These are phyloP conservation scores for Sandelia bainsii DNA, from an alignment of 2,797 vertebrate species.

Conservation along the genomic window DNA sequence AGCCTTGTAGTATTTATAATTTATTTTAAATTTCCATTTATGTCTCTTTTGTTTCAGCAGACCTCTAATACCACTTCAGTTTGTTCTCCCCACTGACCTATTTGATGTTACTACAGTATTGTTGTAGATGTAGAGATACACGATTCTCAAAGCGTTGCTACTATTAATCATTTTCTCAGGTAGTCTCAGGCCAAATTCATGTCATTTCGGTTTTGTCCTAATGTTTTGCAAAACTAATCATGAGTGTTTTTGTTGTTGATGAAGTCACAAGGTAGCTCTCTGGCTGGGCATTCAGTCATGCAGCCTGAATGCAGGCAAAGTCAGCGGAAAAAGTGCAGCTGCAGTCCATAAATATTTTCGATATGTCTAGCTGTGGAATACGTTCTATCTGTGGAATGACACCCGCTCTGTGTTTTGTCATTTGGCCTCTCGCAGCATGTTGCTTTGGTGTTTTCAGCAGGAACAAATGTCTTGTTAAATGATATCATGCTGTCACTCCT, in stretches of 20 bases:
- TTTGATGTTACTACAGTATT: too few relatives aligned
- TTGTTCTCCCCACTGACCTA: too few relatives aligned
- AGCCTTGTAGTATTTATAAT: not conserved
- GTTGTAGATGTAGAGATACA: not conserved
- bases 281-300: constrained; percentile 40
- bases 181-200: not conserved
- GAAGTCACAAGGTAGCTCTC: constrained; percentile 34
- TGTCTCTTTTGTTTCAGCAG: too few relatives aligned
- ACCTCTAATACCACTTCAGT: too few relatives aligned
- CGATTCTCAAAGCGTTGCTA: not conserved
- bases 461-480: constrained; percentile 44
- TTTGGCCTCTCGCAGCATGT: constrained; percentile 4
- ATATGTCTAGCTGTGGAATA: constrained; percentile 50
- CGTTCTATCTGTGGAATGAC: constrained; percentile 54
- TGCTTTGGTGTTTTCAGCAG: constrained; percentile 40
- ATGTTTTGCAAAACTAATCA: not conserved
- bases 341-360: constrained; percentile 64
- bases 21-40: too few relatives aligned
- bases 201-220: not conserved
- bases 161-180: constrained; percentile 1
- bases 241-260: constrained; percentile 27
- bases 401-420: constrained; percentile 32
- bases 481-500: constrained; percentile 31
- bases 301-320: constrained; percentile 39
- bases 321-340: constrained; percentile 71